phyloP scores from a whole-genome alignment of 2,797 vertebrate species.

The Scyliorhinus canicula region DNA sequence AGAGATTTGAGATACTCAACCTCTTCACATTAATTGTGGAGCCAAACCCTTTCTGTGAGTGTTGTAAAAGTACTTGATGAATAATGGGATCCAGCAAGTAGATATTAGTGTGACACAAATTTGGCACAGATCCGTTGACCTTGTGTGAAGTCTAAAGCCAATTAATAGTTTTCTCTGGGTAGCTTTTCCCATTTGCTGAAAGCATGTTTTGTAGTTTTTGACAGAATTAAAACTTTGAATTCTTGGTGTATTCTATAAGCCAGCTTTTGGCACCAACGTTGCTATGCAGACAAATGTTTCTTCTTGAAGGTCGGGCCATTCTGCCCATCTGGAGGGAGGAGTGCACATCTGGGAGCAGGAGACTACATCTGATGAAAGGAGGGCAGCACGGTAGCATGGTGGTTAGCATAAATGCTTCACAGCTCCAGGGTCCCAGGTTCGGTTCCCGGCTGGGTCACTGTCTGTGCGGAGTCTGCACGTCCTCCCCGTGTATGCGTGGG shows the following conservation, averaged over 20 bases:
- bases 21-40: background rate
- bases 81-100: background rate
- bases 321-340: background rate
- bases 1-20: background rate
- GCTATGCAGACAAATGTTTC: too few species aligned
- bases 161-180: background rate
- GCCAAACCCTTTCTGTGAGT: background rate
- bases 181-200: slow-evolving; percentile 2
- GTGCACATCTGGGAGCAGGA: background rate
- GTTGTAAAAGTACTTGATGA: background rate
- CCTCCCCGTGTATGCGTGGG: too few species aligned
- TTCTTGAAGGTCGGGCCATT: background rate
- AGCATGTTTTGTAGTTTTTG: slow-evolving; percentile 5
- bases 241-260: background rate
- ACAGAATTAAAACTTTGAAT: background rate
- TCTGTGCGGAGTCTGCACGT: too few species aligned
- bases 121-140: background rate
- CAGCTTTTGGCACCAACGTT: background rate
- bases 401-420: too few species aligned
- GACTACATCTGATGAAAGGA: background rate
- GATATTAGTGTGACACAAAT: background rate
- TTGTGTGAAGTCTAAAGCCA: background rate
- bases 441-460: too few species aligned
- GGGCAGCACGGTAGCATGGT: too few species aligned
- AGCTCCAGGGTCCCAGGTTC: too few species aligned